Evolutionary conservation across 2,888 invertebrate species (phyloP).

Genomic region (Stenchaetothrips biformis): DNA sequence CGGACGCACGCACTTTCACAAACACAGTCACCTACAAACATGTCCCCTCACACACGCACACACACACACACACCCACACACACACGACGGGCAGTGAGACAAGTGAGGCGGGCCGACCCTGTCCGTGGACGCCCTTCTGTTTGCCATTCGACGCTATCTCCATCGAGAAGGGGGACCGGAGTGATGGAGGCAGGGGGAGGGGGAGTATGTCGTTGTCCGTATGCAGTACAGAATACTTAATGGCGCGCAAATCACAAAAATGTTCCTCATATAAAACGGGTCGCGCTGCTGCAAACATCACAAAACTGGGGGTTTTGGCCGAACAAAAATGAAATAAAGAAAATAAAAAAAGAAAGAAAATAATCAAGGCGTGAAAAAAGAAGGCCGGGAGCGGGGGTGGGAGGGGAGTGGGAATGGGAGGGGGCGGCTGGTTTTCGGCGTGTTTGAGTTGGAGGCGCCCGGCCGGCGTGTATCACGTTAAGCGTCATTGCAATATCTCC

Average conservation of each 20-base stretch:
- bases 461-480: background rate
- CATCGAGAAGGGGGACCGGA: background rate
- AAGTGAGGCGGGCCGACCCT: slow-evolving; percentile 2
- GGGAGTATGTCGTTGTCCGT: background rate
- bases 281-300: no score
- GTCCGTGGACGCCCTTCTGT: background rate
- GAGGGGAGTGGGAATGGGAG: background rate
- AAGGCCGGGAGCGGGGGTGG: background rate
- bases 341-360: no score
- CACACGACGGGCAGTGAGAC: background rate
- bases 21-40: no score
- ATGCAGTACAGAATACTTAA: no score
- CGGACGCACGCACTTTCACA: no score
- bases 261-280: no score
- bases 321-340: no score
- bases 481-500: slow-evolving; percentile 17
- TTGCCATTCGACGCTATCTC: slow-evolving; percentile 23
- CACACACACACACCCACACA: background rate
- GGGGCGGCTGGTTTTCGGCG: background rate
- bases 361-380: no score
- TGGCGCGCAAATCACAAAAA: no score
- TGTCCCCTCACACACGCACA: background rate
- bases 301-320: no score
- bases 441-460: background rate
- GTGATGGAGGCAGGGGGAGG: background rate